Evolutionary conservation across 2,888 invertebrate species (phyloP), one percentile per base, ranked within the genome.

Genomic region (Cosmorhoe ocellata): DNA sequence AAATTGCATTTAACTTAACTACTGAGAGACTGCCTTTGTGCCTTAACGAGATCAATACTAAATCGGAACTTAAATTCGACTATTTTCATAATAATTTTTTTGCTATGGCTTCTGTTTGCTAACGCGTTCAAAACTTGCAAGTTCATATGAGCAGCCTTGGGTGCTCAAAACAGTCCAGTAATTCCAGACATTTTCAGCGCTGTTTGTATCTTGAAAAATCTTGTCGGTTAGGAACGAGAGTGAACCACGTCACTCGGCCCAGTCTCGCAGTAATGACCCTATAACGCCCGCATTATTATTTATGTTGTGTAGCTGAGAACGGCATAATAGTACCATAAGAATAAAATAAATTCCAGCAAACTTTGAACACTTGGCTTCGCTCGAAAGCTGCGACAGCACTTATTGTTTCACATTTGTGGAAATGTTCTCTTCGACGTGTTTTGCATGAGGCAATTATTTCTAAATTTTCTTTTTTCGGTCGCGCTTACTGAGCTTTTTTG

Each of bases 271-370:
- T 86, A 89, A 89, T 87, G 87, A 87, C 82, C 82, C 81, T 82
- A 86, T 88, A 89, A 88, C 85, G 79, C 80, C 75, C 77, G 80
- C 84, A 84, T 88, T 88, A 87, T 88, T 89, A 89, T 89, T 88
- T 89, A 88, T 88, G 84, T 84, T 89, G 86, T 88, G 84, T 84
- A 82, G 83, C 83, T 83, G 87, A 79, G 84, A 85, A 84, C 84
- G 81, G 85, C 81, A 86, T 89, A 87, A 88, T 88, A 87, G 83
- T 81, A 81, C 81, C 81, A 87, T 89, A 89, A 86, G 85, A 87
- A 84, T 81, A 80, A 87, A 82, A 89, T 88, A 88, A 87, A 86
- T 88, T 84, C 79, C 76, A 81, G 63, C 78, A 81, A 81, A 84
- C 71, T 83, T 87, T 80, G 82, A 81, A 83, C 78, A 81, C 79